Conservation (phyloP, 2,888 invertebrate genomes). For the Nudaria mundana region DNA sequence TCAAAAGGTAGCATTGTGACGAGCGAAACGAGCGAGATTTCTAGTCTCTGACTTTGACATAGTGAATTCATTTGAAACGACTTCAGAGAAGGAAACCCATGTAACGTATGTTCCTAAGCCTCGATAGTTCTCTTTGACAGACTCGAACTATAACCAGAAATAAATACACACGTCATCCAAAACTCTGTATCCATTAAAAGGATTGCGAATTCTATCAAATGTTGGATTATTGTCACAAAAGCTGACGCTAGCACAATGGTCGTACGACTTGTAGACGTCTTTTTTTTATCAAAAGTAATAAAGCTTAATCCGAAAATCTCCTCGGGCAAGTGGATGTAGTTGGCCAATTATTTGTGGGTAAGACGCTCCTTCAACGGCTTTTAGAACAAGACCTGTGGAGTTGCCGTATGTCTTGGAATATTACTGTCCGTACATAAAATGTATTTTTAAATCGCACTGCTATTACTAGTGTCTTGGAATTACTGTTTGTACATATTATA, state of each 20-base stretch:
- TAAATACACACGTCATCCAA: not conserved
- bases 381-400: conserved; percentile 12
- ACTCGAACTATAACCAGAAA: not conserved
- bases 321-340: conserved; percentile 54
- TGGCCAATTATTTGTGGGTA: conserved; percentile 64
- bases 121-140: no score
- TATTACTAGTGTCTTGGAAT: no score
- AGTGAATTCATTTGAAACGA: no score
- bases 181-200: conserved; percentile 26
- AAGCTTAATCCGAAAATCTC: conserved; percentile 70
- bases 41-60: no score
- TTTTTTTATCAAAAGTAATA: conserved; percentile 47
- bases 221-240: conserved; percentile 40
- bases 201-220: conserved; percentile 38
- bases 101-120: no score
- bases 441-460: no score
- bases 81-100: no score
- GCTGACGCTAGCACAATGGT: conserved; percentile 40
- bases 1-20: no score
- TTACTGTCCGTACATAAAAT: no score
- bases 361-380: conserved; percentile 32
- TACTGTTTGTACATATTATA: no score
- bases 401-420: not conserved
- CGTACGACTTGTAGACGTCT: conserved; percentile 39
- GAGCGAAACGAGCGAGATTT: no score